Base-by-base conservation (phyloP, 2,888 invertebrate genomes). In the Hirudinaria manillensis region DNA sequence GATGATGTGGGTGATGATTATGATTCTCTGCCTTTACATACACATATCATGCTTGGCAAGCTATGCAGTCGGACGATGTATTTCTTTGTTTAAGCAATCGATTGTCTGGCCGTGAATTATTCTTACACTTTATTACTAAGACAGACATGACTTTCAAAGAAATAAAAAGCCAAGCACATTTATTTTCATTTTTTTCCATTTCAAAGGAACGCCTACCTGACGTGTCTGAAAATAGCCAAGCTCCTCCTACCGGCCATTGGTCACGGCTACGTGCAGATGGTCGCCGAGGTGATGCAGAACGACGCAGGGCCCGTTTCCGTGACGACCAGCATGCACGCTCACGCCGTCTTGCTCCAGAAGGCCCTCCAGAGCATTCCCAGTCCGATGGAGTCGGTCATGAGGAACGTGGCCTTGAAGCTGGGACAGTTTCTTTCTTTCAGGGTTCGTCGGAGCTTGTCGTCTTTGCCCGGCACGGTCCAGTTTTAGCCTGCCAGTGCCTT, bases 161-260 rank as follows among this genome's bases (percentile, higher is more conserved):
- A n/a, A n/a, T n/a, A n/a, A n/a, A n/a, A n/a, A n/a, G n/a, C 45
- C 45, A 7, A 16, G 16, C 45, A 7, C 13, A 45, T 45, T 1
- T 16, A 45, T 45, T 45, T 34, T 16, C 71, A 27, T 51, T 29
- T 51, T n/a, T 16, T n/a, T 27, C 66, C 66, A 27, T 21, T n/a
- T 34, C 53, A 13, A 79, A 90, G 93, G 81, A 91, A 92, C 76
- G 94, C 94, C 16, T 94, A 92, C 86, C 88, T 93, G 82, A 91
- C 92, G 68, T 91, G 94, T 79, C 88, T 96, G 81, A 92, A 93
- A 83, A 89, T 96, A 80, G 91, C 92, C 80, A 96, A 96, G 86
- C 87, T 97, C 77, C 89, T 94, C 81, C 87, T 97, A 74, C 93
- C 93, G 51, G 91, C 93, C 13, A 89, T 94, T 77, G 93, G 92